Percentiles rank a stretch among this genome's conserved stretches.
Conservation (phyloP, 2,113 vertebrate species). For the Rhinolophus sinicus region DNA sequence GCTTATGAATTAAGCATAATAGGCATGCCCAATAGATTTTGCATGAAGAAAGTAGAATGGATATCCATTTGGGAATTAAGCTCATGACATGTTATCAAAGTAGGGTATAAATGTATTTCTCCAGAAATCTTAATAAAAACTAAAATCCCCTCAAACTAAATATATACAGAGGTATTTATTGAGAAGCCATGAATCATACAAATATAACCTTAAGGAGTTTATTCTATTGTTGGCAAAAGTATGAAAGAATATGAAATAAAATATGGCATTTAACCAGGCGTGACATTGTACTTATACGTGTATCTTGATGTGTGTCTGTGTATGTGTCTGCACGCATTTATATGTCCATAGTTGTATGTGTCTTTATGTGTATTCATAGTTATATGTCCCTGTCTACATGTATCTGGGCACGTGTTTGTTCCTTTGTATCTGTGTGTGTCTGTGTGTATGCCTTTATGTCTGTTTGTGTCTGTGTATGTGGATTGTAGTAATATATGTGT, state of each 20-base stretch:
- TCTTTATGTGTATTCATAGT: too few relatives aligned
- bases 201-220: background rate
- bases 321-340: background rate
- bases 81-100: background rate
- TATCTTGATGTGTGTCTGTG: background rate
- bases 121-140: slow-evolving; percentile 1
- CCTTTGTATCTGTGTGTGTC: background rate
- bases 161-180: background rate
- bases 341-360: background rate
- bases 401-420: background rate
- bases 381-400: background rate
- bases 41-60: background rate
- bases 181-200: background rate
- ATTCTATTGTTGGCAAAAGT: background rate
- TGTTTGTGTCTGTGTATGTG: background rate
- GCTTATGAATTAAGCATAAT: background rate
- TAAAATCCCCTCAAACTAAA: background rate
- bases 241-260: background rate
- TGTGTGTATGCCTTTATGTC: background rate
- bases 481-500: background rate
- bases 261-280: background rate
- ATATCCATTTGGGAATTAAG: background rate
- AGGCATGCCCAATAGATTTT: background rate
- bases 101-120: background rate
- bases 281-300: background rate